Conservation (phyloP, 2,888 invertebrate genomes). For the Drosophila kanekoi region DNA sequence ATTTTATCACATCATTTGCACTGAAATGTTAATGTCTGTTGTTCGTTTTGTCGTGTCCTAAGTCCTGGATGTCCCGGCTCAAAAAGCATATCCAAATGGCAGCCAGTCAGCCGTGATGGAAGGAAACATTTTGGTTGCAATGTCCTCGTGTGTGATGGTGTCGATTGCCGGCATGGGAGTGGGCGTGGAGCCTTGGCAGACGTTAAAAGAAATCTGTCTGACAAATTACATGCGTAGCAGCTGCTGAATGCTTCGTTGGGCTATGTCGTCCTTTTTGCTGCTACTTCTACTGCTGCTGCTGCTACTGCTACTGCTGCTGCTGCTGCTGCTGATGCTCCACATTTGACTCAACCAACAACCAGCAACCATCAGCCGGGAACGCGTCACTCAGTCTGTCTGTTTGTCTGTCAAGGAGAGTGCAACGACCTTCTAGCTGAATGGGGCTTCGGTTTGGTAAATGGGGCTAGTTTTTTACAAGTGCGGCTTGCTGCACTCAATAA, state of each 20-base stretch:
- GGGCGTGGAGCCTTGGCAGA: conserved; percentile 23
- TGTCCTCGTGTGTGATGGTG: conserved; percentile 28
- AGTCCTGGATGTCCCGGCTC: conserved; percentile 35
- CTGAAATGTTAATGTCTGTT: conserved; percentile 72
- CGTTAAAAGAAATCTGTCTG: conserved; percentile 75
- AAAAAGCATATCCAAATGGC: conserved; percentile 53
- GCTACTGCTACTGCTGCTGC: conserved; percentile 12
- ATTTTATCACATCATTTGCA: conserved; percentile 77
- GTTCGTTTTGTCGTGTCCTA: conserved; percentile 33
- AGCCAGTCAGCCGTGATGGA: conserved; percentile 57
- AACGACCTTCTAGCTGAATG: conserved; percentile 55
- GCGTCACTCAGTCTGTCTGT: conserved; percentile 38
- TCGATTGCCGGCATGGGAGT: conserved; percentile 20
- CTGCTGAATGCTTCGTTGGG: conserved; percentile 63
- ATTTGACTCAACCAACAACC: conserved; percentile 41
- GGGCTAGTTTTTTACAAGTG: conserved; percentile 19
- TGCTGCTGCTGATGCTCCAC: conserved; percentile 25
- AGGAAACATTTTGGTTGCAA: conserved; percentile 68
- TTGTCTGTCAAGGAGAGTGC: conserved; percentile 40
- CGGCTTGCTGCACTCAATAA: conserved; percentile 8
- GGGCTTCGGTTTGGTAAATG: conserved; percentile 28
- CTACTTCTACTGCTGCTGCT: conserved; percentile 2
- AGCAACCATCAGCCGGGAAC: conserved; percentile 38
- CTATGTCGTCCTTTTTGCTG: conserved; percentile 32
- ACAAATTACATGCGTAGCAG: conserved; percentile 76